Conservation (phyloP, 2,888 invertebrate species). For the Antheraea assamensis region DNA sequence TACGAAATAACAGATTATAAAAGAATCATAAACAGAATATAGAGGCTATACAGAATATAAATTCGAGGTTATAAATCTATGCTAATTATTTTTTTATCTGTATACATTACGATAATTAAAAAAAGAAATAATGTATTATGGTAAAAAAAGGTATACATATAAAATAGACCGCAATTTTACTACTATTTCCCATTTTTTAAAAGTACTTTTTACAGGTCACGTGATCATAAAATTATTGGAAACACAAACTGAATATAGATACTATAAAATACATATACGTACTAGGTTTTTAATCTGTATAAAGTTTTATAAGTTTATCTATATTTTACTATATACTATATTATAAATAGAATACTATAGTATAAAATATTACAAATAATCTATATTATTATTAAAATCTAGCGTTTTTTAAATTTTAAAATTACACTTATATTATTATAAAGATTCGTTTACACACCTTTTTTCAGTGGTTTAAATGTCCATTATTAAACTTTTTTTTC, state of each 20-base stretch:
- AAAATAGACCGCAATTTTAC: neutral
- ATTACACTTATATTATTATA: neutral
- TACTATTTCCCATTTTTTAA: neutral
- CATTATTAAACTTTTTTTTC: neutral
- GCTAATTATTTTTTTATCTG: neutral
- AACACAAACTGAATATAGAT: neutral
- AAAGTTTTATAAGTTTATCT: neutral
- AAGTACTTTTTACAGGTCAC: neutral
- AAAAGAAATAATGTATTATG: neutral
- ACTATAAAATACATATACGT: neutral
- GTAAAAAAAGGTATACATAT: neutral
- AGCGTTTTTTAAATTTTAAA: slow-evolving; percentile 30
- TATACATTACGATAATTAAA: neutral
- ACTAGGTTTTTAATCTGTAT: neutral
- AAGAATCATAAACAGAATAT: neutral
- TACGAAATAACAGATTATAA: neutral
- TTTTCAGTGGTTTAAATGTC: neutral
- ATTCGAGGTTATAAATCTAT: neutral
- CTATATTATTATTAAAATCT: slow-evolving; percentile 33
- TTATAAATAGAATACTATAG: slow-evolving; percentile 17
- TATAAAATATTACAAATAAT: slow-evolving; percentile 34
- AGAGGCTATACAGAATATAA: neutral
- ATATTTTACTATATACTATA: neutral
- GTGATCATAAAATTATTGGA: neutral
- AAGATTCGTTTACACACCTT: neutral